Evolutionary conservation across 2,888 invertebrate genomes (phyloP).

Genomic region (Scaptomyza polygonia): DNA sequence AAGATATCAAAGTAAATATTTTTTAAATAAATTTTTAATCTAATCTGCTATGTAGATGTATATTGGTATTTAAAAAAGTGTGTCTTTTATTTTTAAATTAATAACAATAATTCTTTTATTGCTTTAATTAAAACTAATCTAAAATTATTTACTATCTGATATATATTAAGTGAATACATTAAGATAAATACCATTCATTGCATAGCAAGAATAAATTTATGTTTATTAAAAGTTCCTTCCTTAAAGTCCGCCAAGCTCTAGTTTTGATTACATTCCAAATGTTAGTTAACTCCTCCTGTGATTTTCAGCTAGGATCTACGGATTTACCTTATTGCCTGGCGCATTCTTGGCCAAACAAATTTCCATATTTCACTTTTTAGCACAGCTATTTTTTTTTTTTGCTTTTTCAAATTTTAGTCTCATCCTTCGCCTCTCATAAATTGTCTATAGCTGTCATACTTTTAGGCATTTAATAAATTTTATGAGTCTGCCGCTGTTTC

Average conservation of each 20-base stretch:
- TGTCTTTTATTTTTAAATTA: too few relatives aligned
- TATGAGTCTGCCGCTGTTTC: slow-evolving; percentile 57
- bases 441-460: slow-evolving; percentile 78
- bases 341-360: slow-evolving; percentile 36
- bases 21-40: too few relatives aligned
- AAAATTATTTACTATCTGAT: too few relatives aligned
- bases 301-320: slow-evolving; percentile 29
- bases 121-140: too few relatives aligned
- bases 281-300: slow-evolving; percentile 25
- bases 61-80: too few relatives aligned
- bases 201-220: not conserved
- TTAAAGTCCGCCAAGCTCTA: not conserved
- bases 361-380: slow-evolving; percentile 38
- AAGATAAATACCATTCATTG: too few relatives aligned
- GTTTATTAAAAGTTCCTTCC: not conserved
- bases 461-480: slow-evolving; percentile 78
- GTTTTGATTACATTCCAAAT: slow-evolving; percentile 3
- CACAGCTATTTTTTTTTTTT: slow-evolving; percentile 20
- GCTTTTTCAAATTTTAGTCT: not conserved
- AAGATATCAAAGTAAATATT: too few relatives aligned
- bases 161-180: too few relatives aligned
- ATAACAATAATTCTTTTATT: too few relatives aligned
- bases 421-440: slow-evolving; percentile 51
- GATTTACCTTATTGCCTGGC: slow-evolving; percentile 10
- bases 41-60: too few relatives aligned